Evolutionary conservation across 2,888 invertebrate genomes (phyloP), one percentile per base, ranked within the genome.

Genomic region (Graphium colonna): DNA sequence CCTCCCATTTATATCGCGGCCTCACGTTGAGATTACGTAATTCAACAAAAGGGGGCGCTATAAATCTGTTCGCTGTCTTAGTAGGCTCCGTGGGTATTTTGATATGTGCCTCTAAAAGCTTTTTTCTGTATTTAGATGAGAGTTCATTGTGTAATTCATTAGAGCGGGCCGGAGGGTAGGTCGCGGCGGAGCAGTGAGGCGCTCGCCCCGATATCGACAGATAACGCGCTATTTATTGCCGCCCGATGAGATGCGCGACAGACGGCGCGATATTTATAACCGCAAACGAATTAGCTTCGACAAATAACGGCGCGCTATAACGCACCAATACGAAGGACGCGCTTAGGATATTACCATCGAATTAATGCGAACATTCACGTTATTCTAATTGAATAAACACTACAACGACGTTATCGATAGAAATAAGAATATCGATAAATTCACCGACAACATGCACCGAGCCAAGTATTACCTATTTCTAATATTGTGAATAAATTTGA

Each of bases 61-160:
- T 89, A 89, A 89, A 89, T 89, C 86, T 82, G 75, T 65, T 67
- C 80, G 83, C 86, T 86, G 88, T 89, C 89, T 89, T 88, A 88
- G 89, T 84, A 89, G 87, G 88, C 89, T 86, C 86, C 85, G 88
- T 88, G 83, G 84, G 87, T 76, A 89, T 87, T 89, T 89, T 89
- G 89, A 89, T 88, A 86, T 89, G 89, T 89, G 89, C 88, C 84
- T 89, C 87, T 89, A 89, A 89, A 89, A 89, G 89, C 88, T 89
- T 89, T 89, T 89, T 89, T 89, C 86, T 89, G 89, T 89, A 89
- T 89, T 88, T 86, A 89, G 88, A 89, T 88, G 89, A 89, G 89
- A 84, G 79, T 86, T 89, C 87, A 87, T 88, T 88, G 89, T 88
- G 85, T 89, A 86, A 88, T 89, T 89, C 89, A 89, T 89, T 89